Percentiles rank a stretch among this genome's conserved stretches.
phyloP scores from a whole-genome alignment of 2,888 invertebrate species.

The Chaetoderma sp. region DNA sequence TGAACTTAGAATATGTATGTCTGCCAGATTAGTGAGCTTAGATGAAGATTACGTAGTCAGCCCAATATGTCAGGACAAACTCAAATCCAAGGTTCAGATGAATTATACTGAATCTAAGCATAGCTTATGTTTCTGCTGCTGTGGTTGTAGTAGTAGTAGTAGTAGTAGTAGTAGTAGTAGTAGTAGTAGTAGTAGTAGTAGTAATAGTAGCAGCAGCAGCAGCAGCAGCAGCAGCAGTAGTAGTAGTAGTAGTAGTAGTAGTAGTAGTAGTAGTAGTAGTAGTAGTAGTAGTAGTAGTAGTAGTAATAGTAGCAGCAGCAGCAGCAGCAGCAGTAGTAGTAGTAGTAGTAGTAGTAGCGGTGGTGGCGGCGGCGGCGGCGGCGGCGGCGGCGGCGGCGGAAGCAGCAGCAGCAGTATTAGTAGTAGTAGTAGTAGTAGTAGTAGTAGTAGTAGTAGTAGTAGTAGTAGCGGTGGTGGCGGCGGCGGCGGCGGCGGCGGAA shows the following conservation, averaged over 20 bases:
- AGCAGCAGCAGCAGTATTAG: no score
- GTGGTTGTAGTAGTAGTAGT: slow-evolving; percentile 7
- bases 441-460: not conserved
- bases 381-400: no score
- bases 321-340: slow-evolving; percentile 11
- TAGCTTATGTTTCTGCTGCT: no score
- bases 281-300: not conserved
- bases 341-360: slow-evolving; percentile 26
- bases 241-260: slow-evolving; percentile 24
- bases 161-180: not conserved
- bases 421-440: no score
- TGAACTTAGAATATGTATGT: no score
- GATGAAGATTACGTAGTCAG: no score
- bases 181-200: slow-evolving; percentile 12
- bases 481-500: no score
- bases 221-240: slow-evolving; percentile 22
- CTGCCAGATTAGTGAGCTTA: no score
- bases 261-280: not conserved
- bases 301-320: not conserved
- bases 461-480: slow-evolving; percentile 15
- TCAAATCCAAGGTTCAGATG: no score
- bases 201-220: slow-evolving; percentile 5
- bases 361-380: slow-evolving; percentile 14
- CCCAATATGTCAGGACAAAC: no score
- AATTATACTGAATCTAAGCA: no score